Evolutionary conservation across 2,888 invertebrate genomes (phyloP), one percentile per base, ranked within the genome.

Genomic region (Ornithoptera priamus): DNA sequence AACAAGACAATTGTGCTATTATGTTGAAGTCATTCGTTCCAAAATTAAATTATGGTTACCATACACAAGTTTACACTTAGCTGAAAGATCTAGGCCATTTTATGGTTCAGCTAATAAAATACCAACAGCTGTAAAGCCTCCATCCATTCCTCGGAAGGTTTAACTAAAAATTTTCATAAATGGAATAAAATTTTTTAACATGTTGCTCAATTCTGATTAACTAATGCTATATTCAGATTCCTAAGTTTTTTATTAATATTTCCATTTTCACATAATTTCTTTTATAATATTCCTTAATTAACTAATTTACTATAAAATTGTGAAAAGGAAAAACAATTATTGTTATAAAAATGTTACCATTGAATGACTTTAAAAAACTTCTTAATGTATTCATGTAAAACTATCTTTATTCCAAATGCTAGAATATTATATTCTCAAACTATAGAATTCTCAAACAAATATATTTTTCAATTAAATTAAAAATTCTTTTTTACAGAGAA

Each of bases 51-150:
- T 90, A 46, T 92, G 92, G 92, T 69, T 92, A 5, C 92, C 92
- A 0, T 92, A 90, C 73, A 91, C 92, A 15, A 80, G 86, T 46
- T 78, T 92, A 69, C 80, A 84, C 24, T 74, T 92, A 3, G 90
- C 92, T 24, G 89, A 84, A 65, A 76, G 92, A 1, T 88, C 87
- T 8, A 79, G 92, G n/a, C 92, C 92, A 0, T 92, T 88, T 73
- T 92, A 92, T 71, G 92, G 92, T 1, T 75, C 82, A n/a, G 75
- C 74, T 2, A 75, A 80, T 30, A 83, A 80, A 65, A 65, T 72
- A 10, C 75, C 80, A 22, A 69, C 77, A 30, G 78, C 80, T 76
- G 71, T 68, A 15, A 74, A 84, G 65, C 75, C 76, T 15, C 62
- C 74, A 36, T 22, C 72, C 18, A 74, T 75, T 46, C 80, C 87